Base-by-base conservation (phyloP, 2,888 invertebrate species). In the Caenorhabditis becei region DNA sequence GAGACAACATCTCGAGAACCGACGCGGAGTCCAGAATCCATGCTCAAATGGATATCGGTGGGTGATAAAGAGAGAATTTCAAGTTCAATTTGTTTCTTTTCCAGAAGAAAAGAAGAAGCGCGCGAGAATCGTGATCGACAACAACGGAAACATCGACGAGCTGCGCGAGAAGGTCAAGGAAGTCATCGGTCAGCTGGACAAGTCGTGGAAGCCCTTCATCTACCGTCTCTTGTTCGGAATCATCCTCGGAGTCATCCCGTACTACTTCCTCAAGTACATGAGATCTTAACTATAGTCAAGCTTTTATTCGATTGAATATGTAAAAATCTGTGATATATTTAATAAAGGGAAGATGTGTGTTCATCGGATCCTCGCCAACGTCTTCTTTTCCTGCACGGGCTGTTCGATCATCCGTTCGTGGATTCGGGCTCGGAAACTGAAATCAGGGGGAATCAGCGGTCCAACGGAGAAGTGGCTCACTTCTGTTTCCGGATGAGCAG, bases 41-140 rank as follows among this genome's bases (percentile, higher is more conserved):
- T 20, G 67, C 89, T 8, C 90, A 90, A 71, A 87, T 90, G 88
- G 28, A 80, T 71, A 56, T 89, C 53, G 81, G 80, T 32, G 32
- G 32, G 4, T 32, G 54, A 51, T 41, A 56, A 62, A 35, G 4
- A 37, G 35, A 23, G 24, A 23, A 14, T 24, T 3, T 16, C 3
- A n/a, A 28, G 26, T 8, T 28, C 1, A n/a, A n/a, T 28, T 26
- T 41, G 41, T 41, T 41, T 41, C 41, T 41, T 1, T 37, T 74
- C 32, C 72, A 74, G 83, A 83, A 56, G 83, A 85, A 62, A 83
- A 82, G 58, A 83, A 82, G 71, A 78, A 78, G 41, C 70, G 83
- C 10, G 90, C 88, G 3, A 84, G 82, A 8, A 86, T 84, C 49
- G 80, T 88, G 28, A 77, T 90, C 51, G 87, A 88, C 65, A 90